Evolutionary conservation across 2,797 vertebrate species (phyloP).

Genomic region (Bucorvus abyssinicus): DNA sequence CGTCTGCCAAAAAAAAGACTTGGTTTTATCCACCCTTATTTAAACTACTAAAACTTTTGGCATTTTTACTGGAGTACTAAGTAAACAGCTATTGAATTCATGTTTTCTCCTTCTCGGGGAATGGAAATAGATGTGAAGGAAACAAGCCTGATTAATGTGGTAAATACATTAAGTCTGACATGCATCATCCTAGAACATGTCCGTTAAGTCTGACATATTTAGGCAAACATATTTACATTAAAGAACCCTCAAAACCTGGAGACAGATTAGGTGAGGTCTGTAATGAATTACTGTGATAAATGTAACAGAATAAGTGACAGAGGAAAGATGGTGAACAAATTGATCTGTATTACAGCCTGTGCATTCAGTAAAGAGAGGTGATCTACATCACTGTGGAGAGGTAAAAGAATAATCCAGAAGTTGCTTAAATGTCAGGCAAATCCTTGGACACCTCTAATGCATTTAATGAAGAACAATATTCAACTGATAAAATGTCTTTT

Average conservation of each 20-base stretch:
- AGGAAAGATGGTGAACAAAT: background rate
- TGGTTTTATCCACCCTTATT: background rate
- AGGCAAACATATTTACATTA: constrained; percentile 47
- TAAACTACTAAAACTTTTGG: background rate
- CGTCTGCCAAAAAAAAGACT: background rate
- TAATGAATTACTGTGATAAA: constrained; percentile 39
- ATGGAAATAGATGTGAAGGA: constrained; percentile 21
- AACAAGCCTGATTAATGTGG: constrained; percentile 34
- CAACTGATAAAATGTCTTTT: background rate
- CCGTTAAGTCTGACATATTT: constrained; percentile 51
- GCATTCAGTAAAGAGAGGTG: background rate
- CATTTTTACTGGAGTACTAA: background rate
- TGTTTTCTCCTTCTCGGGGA: background rate
- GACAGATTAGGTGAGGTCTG: constrained; percentile 21
- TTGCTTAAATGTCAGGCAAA: constrained; percentile 7
- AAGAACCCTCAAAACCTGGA: constrained; percentile 11
- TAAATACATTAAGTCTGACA: constrained; percentile 23
- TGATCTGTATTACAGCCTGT: background rate
- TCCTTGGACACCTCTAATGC: background rate
- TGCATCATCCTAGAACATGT: constrained; percentile 30
- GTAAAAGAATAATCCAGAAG: background rate
- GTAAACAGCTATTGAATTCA: background rate
- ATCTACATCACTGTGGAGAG: background rate
- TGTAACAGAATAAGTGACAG: constrained; percentile 11
- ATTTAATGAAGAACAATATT: constrained; percentile 29